Evolutionary conservation across 2,888 invertebrate genomes (phyloP).

Genomic region (Galeopsomyia nigrocyanea): DNA sequence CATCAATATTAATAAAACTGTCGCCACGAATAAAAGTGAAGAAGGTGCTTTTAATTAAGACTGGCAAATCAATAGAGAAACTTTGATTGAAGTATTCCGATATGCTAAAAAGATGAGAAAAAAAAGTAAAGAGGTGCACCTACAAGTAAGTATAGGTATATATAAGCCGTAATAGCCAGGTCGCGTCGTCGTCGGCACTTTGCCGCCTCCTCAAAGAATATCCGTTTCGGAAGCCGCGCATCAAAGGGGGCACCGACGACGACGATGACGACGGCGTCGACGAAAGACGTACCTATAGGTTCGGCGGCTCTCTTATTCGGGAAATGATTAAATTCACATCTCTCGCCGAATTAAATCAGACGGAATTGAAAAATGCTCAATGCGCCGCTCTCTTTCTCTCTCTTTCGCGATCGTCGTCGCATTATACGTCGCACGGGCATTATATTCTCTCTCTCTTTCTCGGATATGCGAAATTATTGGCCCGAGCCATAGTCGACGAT

Average conservation of each 20-base stretch:
- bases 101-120: background rate
- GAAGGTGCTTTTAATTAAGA: too few species aligned
- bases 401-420: background rate
- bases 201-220: slow-evolving; percentile 30
- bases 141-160: too few species aligned
- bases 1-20: too few species aligned
- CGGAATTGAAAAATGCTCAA: slow-evolving; percentile 35
- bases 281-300: too few species aligned
- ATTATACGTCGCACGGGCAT: background rate
- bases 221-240: slow-evolving; percentile 21
- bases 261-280: too few species aligned
- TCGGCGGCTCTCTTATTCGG: background rate
- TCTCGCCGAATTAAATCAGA: slow-evolving; percentile 39
- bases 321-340: slow-evolving; percentile 42
- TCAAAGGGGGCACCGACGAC: slow-evolving; percentile 15
- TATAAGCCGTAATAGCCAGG: too few species aligned
- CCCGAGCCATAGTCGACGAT: background rate
- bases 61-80: too few species aligned
- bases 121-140: slow-evolving; percentile 10
- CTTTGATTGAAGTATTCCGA: too few species aligned
- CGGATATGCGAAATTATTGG: slow-evolving; percentile 17
- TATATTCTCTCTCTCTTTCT: background rate
- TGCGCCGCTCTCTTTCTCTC: background rate
- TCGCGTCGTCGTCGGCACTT: too few species aligned
- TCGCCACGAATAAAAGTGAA: too few species aligned